Conservation (phyloP, 2,888 invertebrate species). For the Tipula vernalis region DNA sequence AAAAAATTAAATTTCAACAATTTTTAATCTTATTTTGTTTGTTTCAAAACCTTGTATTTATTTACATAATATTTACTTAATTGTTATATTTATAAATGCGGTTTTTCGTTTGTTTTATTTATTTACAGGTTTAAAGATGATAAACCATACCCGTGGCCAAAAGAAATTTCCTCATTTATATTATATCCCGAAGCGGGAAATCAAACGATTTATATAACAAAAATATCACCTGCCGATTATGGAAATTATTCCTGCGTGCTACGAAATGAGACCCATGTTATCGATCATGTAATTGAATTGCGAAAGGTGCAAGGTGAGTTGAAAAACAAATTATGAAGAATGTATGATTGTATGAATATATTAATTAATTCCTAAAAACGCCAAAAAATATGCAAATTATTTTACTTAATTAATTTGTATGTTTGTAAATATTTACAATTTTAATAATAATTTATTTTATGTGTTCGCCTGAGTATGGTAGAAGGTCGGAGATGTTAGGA, state of each 20-base stretch:
- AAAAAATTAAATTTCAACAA: background rate
- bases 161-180: constrained; percentile 56
- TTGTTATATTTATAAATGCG: background rate
- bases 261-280: constrained; percentile 54
- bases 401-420: too few species aligned
- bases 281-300: constrained; percentile 50
- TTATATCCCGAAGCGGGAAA: constrained; percentile 65
- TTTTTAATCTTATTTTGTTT: background rate
- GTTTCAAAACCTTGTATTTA: background rate
- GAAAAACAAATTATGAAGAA: too few species aligned
- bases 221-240: constrained; percentile 48
- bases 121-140: constrained; percentile 61
- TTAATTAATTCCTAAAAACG: too few species aligned
- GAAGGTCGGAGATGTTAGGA: too few species aligned
- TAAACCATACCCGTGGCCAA: constrained; percentile 61
- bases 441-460: too few species aligned
- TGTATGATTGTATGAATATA: constrained; percentile 21
- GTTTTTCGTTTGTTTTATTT: constrained; percentile 13
- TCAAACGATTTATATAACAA: constrained; percentile 61
- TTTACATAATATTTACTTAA: background rate
- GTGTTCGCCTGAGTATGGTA: too few species aligned
- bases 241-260: constrained; percentile 64
- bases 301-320: constrained; percentile 48
- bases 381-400: too few species aligned
- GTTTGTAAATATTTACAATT: too few species aligned